Base-by-base conservation (phyloP, 2,113 vertebrate genomes). In the Hemiscyllium ocellatum region DNA sequence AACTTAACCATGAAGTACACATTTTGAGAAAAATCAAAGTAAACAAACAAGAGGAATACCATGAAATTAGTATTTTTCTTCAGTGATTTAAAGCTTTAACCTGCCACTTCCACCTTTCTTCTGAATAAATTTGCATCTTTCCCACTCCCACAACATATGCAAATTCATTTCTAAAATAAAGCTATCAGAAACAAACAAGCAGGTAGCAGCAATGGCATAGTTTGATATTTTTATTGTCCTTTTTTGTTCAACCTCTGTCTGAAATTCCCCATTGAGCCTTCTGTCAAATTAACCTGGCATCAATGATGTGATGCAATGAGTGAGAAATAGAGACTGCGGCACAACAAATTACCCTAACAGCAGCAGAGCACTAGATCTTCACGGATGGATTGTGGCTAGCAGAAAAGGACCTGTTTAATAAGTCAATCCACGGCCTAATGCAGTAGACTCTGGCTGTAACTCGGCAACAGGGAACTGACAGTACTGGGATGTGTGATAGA, bases 361-460 rank as follows among this genome's bases (percentile, higher is more conserved):
- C 4, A 66, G 8, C 66, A 26, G 66, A n/a, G 17, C 33, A 22
- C 37, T 22, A 37, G 65, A 33, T 90, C 87, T 37, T 47, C 68
- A 94, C 13, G 42, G 68, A 65, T 29, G 69, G 68, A 33, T 72
- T 76, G 69, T 72, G 94, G 26, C 69, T 29, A 8, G 13, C 37
- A 69, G n/a, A 68, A 47, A 29, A 50, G 93, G 69, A 12, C 4
- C 94, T 95, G 69, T 72, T 95, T 95, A 95, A 95, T 76, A 52
- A 95, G 94, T 95, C 94, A 95, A 72, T 22, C 94, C 94, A 95
- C 94, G 94, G 69, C 47, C 94, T 52, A 52, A 12, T 95, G 94
- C 94, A 72, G 94, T 6, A 52, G 68, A 95, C 29, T 70, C 66
- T 95, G 65, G 47, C 94, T 17, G 66, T n/a, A 91, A 66, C 89